These are phyloP conservation scores for Prostheceraeus crozeri DNA, from an alignment of 2,888 invertebrate genomes.

Conservation along the genomic window DNA sequence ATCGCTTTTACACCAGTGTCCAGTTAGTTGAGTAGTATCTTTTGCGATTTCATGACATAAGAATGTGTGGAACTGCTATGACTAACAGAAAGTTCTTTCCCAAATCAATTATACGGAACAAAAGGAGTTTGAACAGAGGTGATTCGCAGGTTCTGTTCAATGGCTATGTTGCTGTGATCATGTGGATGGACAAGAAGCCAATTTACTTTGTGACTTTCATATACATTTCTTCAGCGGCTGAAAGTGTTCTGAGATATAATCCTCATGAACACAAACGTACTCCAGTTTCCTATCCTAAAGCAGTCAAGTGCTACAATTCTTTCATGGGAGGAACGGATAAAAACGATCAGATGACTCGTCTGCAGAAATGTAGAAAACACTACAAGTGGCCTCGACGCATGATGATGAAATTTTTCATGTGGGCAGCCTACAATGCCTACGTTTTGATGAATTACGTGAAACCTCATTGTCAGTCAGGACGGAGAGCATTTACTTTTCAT, in stretches of 20 bases:
- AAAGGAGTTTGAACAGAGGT: conserved; percentile 27
- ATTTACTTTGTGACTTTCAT: conserved; percentile 38
- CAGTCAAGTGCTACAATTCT: conserved; percentile 37
- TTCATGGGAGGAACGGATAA: conserved; percentile 40
- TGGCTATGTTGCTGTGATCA: conserved; percentile 31
- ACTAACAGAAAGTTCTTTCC: too few species aligned
- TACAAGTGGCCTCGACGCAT: conserved; percentile 40
- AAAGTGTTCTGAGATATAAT: conserved; percentile 5
- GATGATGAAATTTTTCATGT: conserved; percentile 37
- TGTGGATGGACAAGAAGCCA: conserved; percentile 39
- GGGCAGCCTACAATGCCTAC: conserved; percentile 29
- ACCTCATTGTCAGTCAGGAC: too few species aligned
- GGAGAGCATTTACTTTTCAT: too few species aligned
- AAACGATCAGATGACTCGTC: conserved; percentile 38
- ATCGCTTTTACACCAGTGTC: conserved; percentile 36
- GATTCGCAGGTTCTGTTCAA: conserved; percentile 17
- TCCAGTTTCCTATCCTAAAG: conserved; percentile 28
- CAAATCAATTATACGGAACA: too few species aligned
- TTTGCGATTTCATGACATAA: too few species aligned
- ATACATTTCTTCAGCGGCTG: conserved; percentile 33
- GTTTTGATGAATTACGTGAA: too few species aligned
- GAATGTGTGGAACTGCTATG: too few species aligned
- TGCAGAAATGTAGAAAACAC: conserved; percentile 34
- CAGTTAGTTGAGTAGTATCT: conserved; percentile 32
- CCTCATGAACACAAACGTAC: conserved; percentile 23